These are phyloP conservation scores for Pseudopodoces humilis DNA, from an alignment of 2,113 vertebrate genomes.

Conservation along the genomic window DNA sequence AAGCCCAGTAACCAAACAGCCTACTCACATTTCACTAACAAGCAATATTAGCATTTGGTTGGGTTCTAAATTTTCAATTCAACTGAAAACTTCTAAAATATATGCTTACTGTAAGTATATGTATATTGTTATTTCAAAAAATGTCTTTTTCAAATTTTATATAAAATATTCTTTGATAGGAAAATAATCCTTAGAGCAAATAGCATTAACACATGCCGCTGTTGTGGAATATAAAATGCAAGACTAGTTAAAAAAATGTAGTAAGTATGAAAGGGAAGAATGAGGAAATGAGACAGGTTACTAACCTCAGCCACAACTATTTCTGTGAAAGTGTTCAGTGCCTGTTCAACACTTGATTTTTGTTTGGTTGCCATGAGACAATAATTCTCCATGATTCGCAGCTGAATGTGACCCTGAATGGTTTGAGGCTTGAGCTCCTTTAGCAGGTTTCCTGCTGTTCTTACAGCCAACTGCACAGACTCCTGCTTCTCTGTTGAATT, in stretches of 20 bases:
- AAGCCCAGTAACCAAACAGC: background rate
- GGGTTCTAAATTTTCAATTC: background rate
- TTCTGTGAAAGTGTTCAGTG: slow-evolving; percentile 87
- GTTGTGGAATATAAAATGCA: background rate
- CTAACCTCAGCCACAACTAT: slow-evolving; percentile 90
- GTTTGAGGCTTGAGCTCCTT: slow-evolving; percentile 95
- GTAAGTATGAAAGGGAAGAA: background rate
- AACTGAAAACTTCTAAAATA: background rate
- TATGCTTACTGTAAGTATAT: too few species aligned
- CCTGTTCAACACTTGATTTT: slow-evolving; percentile 89
- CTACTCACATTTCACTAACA: background rate
- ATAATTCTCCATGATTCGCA: slow-evolving; percentile 92
- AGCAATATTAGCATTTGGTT: background rate
- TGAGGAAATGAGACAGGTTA: slow-evolving; percentile 1
- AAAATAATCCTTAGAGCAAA: background rate
- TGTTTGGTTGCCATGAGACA: slow-evolving; percentile 93
- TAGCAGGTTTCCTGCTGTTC: slow-evolving; percentile 94
- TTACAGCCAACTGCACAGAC: slow-evolving; percentile 90
- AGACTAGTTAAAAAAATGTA: background rate
- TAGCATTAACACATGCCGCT: background rate
- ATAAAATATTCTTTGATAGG: background rate
- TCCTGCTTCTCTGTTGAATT: slow-evolving; percentile 94
- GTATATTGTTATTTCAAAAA: background rate
- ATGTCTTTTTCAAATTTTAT: background rate
- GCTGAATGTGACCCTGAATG: slow-evolving; percentile 84